Percentiles rank a stretch among this genome's conserved stretches.
Conservation (phyloP, 2,113 vertebrate genomes). For the Percopsis transmontana region DNA sequence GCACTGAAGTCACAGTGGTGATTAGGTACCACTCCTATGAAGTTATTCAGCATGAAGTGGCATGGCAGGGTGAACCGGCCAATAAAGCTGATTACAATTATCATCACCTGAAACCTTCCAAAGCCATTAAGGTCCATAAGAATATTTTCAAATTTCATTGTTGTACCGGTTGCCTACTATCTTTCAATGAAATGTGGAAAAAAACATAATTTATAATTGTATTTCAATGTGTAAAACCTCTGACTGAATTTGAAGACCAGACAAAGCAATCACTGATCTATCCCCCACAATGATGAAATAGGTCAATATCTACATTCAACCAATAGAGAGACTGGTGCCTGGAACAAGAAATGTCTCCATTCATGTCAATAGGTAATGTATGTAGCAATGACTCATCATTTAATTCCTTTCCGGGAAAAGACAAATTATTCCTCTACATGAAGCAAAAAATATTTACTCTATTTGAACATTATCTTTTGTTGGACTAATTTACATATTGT, state of each 20-base stretch:
- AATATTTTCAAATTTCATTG: slow-evolving; percentile 56
- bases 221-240: background rate
- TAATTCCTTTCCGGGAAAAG: background rate
- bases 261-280: slow-evolving; percentile 10
- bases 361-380: slow-evolving; percentile 3
- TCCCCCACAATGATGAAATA: background rate
- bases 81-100: background rate
- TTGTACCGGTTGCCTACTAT: slow-evolving; percentile 1
- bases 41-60: slow-evolving; percentile 8
- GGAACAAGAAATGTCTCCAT: background rate
- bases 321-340: slow-evolving; percentile 8
- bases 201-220: background rate
- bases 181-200: slow-evolving; percentile 5
- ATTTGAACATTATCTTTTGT: background rate
- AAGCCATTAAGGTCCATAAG: background rate
- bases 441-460: background rate
- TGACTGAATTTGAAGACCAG: background rate
- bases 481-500: too few species aligned
- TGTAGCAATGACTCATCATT: background rate
- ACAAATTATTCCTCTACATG: too few species aligned
- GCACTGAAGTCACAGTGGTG: slow-evolving; percentile 5
- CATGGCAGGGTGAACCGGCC: background rate
- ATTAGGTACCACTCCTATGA: background rate
- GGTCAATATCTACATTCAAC: slow-evolving; percentile 32
- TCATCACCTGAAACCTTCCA: slow-evolving; percentile 1